A percentile compares a stretch with the other conserved stretches of the same genome.
Conservation (phyloP, 2,113 vertebrate genomes). For the Campylomormyrus tamandua region DNA sequence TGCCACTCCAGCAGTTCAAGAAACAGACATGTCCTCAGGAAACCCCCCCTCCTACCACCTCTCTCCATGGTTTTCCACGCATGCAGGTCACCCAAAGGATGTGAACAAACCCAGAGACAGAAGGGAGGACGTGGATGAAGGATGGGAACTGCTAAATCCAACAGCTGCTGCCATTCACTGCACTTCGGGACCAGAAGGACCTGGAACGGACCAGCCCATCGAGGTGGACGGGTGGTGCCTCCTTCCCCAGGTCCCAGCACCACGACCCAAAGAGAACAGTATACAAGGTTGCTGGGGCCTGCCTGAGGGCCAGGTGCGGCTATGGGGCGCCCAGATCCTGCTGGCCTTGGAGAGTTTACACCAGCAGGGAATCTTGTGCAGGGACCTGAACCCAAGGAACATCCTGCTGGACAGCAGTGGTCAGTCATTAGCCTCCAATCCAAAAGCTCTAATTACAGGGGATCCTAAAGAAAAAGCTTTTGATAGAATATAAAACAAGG, state of each 20-base stretch:
- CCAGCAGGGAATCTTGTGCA: constrained; percentile 87
- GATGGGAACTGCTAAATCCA: constrained; percentile 38
- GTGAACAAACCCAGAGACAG: constrained; percentile 18
- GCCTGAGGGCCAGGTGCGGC: constrained; percentile 70
- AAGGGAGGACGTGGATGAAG: constrained; percentile 37
- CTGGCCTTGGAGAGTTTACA: constrained; percentile 88
- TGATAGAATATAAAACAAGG: not conserved
- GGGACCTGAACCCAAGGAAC: constrained; percentile 91
- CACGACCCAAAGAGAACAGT: constrained; percentile 16
- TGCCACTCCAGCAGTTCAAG: constrained; percentile 20
- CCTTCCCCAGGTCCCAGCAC: constrained; percentile 35
- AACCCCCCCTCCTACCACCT: constrained; percentile 31
- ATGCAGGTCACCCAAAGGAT: constrained; percentile 19
- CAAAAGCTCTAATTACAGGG: not conserved
- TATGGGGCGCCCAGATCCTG: constrained; percentile 86
- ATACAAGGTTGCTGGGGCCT: constrained; percentile 54
- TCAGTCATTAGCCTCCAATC: constrained; percentile 42
- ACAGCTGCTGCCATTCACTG: constrained; percentile 20
- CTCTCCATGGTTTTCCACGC: constrained; percentile 22
- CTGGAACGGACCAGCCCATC: constrained; percentile 49
- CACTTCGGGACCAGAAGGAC: constrained; percentile 21
- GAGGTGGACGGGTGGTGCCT: constrained; percentile 62
- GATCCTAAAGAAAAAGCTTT: not conserved
- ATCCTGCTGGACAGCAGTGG: constrained; percentile 79
- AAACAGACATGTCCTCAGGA: constrained; percentile 34